These are phyloP conservation scores for Lucinisca nassula DNA, from an alignment of 2,888 invertebrate species.

Conservation along the genomic window DNA sequence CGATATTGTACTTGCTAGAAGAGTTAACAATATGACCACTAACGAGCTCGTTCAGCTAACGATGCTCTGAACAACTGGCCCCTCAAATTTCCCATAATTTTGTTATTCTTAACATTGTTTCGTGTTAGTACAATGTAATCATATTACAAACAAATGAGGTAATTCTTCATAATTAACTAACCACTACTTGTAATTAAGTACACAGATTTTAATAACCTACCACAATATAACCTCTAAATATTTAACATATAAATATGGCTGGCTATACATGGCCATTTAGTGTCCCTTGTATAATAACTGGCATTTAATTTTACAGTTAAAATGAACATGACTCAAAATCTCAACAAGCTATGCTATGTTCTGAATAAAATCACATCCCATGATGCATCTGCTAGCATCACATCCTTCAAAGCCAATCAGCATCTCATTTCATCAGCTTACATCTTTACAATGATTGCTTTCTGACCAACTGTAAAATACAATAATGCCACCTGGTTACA, in stretches of 20 bases:
- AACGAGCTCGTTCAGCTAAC: no score
- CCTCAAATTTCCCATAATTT: not conserved
- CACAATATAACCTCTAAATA: not conserved
- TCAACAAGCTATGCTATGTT: not conserved
- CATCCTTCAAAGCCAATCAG: not conserved
- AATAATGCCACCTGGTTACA: conserved; percentile 33
- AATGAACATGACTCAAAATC: not conserved
- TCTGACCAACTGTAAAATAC: conserved; percentile 48
- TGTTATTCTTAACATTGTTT: not conserved
- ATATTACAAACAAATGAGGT: not conserved
- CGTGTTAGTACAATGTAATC: not conserved
- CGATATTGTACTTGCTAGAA: no score
- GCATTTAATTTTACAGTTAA: not conserved
- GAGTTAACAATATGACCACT: no score
- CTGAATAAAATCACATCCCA: not conserved
- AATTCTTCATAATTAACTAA: not conserved
- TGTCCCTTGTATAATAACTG: not conserved
- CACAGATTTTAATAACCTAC: not conserved
- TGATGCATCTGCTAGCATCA: not conserved
- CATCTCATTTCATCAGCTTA: not conserved
- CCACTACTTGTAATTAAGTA: not conserved
- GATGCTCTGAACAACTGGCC: no score
- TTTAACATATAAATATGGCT: not conserved
- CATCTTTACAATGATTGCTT: not conserved
- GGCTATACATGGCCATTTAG: not conserved